Conservation (phyloP, 2,888 invertebrate genomes). For the Taenaris catops region DNA sequence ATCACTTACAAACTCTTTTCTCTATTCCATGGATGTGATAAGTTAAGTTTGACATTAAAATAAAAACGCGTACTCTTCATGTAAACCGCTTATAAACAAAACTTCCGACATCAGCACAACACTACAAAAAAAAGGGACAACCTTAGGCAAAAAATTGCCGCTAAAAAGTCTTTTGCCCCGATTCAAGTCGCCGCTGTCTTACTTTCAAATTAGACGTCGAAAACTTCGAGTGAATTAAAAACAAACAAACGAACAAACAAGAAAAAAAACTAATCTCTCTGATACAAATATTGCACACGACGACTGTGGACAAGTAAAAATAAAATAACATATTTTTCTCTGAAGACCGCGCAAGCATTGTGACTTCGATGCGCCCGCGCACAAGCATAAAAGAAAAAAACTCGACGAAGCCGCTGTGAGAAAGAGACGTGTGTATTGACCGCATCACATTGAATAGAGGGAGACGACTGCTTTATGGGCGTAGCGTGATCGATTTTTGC, state of each 20-base stretch:
- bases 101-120: too few relatives aligned
- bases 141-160: too few relatives aligned
- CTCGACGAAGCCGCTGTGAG: conserved; percentile 32
- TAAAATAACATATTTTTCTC: conserved; percentile 73
- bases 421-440: conserved; percentile 34
- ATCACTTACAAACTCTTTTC: too few relatives aligned
- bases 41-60: too few relatives aligned
- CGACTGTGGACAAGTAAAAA: conserved; percentile 53
- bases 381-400: conserved; percentile 49
- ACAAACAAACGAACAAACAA: too few relatives aligned
- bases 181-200: conserved; percentile 43
- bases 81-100: too few relatives aligned
- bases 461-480: conserved; percentile 50
- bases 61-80: too few relatives aligned
- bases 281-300: conserved; percentile 76
- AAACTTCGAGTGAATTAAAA: conserved; percentile 37
- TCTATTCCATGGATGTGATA: too few relatives aligned
- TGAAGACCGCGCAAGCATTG: conserved; percentile 61
- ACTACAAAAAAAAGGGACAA: too few relatives aligned
- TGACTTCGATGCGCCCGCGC: conserved; percentile 53
- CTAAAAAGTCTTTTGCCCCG: conserved; percentile 36
- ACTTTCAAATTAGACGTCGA: conserved; percentile 63
- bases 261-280: conserved; percentile 52
- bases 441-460: conserved; percentile 23
- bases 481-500: conserved; percentile 59